Evolutionary conservation across 2,888 invertebrate species (phyloP).

Genomic region (Hypomecis atomaria): DNA sequence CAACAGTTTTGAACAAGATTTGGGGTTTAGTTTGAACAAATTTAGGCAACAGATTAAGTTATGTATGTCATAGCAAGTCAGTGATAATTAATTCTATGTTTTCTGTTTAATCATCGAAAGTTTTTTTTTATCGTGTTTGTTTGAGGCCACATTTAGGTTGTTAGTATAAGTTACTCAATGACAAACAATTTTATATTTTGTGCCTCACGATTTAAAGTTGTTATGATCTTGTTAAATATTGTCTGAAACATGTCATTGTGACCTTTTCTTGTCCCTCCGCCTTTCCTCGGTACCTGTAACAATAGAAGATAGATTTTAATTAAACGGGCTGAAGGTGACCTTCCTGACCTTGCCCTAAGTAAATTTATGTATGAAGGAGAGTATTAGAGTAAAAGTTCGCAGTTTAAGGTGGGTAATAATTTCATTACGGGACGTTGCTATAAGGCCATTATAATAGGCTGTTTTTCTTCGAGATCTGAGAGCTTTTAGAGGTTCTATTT

Average conservation of each 20-base stretch:
- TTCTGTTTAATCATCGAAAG: too few species aligned
- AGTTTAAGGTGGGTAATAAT: conserved; percentile 27
- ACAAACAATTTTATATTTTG: conserved; percentile 4
- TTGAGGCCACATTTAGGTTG: neutral
- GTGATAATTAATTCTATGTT: too few species aligned
- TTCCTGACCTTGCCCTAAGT: conserved; percentile 36
- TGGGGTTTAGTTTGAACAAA: neutral
- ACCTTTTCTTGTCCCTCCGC: conserved; percentile 41
- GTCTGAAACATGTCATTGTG: conserved; percentile 42
- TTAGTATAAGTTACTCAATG: neutral
- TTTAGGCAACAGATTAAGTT: too few species aligned
- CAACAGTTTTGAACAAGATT: conserved; percentile 1
- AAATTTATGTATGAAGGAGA: conserved; percentile 33
- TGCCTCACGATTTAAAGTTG: conserved; percentile 9
- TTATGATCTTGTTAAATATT: conserved; percentile 33
- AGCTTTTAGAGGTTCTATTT: neutral
- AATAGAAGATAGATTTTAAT: conserved; percentile 58
- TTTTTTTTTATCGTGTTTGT: too few species aligned
- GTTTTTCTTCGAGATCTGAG: neutral
- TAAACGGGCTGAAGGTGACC: conserved; percentile 29
- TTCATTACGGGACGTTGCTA: conserved; percentile 20
- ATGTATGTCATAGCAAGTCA: too few species aligned
- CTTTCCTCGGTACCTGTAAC: conserved; percentile 61
- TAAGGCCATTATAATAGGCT: conserved; percentile 2
- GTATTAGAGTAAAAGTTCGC: conserved; percentile 32